These are phyloP conservation scores for Sinotaia quadrata DNA, from an alignment of 2,888 invertebrate genomes.

Conservation along the genomic window DNA sequence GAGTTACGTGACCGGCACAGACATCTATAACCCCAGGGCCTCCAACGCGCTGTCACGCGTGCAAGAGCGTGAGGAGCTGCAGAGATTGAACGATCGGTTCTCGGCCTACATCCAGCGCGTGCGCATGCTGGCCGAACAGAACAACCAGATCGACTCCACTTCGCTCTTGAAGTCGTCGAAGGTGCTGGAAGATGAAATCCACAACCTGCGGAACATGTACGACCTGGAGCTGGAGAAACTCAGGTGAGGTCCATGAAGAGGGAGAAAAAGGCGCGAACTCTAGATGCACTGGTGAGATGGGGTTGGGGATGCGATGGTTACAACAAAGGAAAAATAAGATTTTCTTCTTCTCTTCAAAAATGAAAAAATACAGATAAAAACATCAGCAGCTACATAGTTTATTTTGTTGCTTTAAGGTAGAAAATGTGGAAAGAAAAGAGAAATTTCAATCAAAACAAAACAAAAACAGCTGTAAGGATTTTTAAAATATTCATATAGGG, in stretches of 20 bases:
- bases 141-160: slow-evolving; percentile 53
- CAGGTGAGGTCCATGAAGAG: slow-evolving; percentile 50
- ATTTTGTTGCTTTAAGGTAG: no score
- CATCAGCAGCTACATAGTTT: no score
- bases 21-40: not conserved
- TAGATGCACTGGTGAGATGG: no score
- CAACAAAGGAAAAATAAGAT: no score
- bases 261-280: no score
- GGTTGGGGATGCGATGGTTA: no score
- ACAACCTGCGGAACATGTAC: slow-evolving; percentile 60
- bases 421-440: no score
- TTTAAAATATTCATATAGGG: no score
- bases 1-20: slow-evolving; percentile 22
- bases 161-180: slow-evolving; percentile 59
- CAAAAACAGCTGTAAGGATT: no score
- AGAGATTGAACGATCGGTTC: slow-evolving; percentile 62
- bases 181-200: slow-evolving; percentile 63
- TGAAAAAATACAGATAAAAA: no score
- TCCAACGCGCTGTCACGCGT: slow-evolving; percentile 24
- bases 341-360: no score
- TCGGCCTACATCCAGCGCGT: slow-evolving; percentile 57
- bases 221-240: slow-evolving; percentile 63
- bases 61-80: slow-evolving; percentile 61
- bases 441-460: no score
- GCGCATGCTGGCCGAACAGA: slow-evolving; percentile 54